A percentile compares a stretch with the other conserved stretches of the same genome.
Evolutionary conservation across 2,888 invertebrate genomes (phyloP).

Genomic region (Drosophila yooni): DNA sequence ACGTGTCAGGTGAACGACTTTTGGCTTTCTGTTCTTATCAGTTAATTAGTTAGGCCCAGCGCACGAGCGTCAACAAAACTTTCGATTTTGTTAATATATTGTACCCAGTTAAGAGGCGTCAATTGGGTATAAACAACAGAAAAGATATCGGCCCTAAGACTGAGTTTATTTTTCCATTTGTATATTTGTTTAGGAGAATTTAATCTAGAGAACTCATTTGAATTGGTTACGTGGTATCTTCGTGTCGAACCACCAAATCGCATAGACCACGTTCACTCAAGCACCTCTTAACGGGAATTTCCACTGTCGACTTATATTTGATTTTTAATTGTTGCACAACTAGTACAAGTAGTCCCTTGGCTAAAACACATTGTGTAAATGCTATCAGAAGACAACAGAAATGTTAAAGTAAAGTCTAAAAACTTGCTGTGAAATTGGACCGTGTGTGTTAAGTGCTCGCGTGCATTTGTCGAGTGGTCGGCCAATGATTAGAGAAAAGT

Average conservation of each 20-base stretch:
- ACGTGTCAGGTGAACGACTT: conserved; percentile 37
- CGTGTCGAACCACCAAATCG: neutral
- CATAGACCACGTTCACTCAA: neutral
- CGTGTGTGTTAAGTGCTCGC: conserved; percentile 2
- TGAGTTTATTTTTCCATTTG: neutral
- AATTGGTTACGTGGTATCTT: neutral
- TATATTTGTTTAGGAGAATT: neutral
- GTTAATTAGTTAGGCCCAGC: conserved; percentile 57
- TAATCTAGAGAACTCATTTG: neutral
- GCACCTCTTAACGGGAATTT: neutral
- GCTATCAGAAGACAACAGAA: neutral
- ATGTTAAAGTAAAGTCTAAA: neutral
- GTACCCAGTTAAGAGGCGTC: too few species aligned
- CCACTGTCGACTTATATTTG: neutral
- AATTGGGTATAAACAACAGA: neutral
- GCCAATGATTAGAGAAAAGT: conserved; percentile 24
- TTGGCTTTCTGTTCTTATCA: conserved; percentile 53
- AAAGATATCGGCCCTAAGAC: neutral
- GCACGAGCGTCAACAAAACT: conserved; percentile 30
- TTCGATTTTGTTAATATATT: neutral
- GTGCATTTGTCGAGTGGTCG: conserved; percentile 5
- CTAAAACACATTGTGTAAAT: neutral
- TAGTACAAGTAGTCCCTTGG: neutral
- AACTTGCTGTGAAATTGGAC: neutral
- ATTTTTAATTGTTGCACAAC: neutral